These are phyloP conservation scores for Poecilobothrus nobilitatus DNA, from an alignment of 2,888 invertebrate species.

Conservation along the genomic window DNA sequence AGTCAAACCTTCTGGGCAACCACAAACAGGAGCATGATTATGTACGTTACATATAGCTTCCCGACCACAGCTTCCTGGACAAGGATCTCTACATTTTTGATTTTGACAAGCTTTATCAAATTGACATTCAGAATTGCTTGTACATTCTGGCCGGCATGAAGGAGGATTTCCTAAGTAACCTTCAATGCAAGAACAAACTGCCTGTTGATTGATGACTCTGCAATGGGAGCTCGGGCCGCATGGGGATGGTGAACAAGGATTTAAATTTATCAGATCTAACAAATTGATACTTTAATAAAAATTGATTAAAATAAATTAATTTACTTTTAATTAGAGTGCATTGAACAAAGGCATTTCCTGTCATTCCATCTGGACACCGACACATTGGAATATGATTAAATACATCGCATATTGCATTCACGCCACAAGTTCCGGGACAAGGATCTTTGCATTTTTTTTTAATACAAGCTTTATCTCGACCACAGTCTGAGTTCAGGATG, in stretches of 20 bases:
- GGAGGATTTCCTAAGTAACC: conserved; percentile 68
- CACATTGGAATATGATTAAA: conserved; percentile 71
- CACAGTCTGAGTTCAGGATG: conserved; percentile 64
- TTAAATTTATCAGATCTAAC: conserved; percentile 40
- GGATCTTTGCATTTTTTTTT: conserved; percentile 68
- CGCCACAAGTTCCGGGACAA: conserved; percentile 69
- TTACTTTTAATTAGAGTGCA: conserved; percentile 43
- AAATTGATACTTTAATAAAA: neutral
- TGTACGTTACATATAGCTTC: conserved; percentile 63
- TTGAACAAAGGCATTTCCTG: conserved; percentile 63
- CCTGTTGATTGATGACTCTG: conserved; percentile 45
- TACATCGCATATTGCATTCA: conserved; percentile 65
- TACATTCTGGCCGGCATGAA: conserved; percentile 69
- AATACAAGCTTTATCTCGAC: conserved; percentile 58
- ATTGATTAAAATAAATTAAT: conserved; percentile 11
- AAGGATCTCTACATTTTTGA: conserved; percentile 73
- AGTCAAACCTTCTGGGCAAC: conserved; percentile 57
- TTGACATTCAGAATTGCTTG: conserved; percentile 67
- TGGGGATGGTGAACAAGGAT: conserved; percentile 63
- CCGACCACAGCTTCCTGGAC: conserved; percentile 66
- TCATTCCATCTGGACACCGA: conserved; percentile 58
- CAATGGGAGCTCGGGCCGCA: conserved; percentile 74
- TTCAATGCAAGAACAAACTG: conserved; percentile 67
- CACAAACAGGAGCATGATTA: conserved; percentile 72
- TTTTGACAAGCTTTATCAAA: conserved; percentile 66